Percentiles rank a stretch among this genome's conserved stretches.
These are phyloP conservation scores for Pheucticus melanocephalus DNA, from an alignment of 2,113 vertebrate genomes.

Conservation along the genomic window DNA sequence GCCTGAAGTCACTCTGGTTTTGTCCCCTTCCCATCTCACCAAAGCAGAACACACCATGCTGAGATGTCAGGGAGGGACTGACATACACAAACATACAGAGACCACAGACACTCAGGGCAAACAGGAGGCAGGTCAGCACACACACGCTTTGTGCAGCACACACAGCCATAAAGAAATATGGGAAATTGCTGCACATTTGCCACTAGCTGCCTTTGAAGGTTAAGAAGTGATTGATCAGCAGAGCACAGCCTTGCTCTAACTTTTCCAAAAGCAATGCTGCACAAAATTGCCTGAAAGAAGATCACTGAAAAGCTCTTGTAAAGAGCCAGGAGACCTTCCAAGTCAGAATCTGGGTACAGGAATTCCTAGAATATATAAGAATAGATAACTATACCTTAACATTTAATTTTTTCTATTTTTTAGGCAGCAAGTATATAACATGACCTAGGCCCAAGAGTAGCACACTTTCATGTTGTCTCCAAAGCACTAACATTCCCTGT, in stretches of 20 bases:
- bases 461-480: background rate
- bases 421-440: background rate
- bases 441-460: background rate
- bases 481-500: background rate
- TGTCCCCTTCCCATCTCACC: background rate
- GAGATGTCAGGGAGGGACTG: background rate
- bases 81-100: background rate
- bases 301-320: background rate
- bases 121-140: background rate
- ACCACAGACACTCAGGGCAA: background rate
- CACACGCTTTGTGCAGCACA: fast-evolving
- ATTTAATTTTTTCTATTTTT: background rate
- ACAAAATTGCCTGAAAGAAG: background rate
- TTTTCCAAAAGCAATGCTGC: background rate
- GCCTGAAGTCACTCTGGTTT: background rate
- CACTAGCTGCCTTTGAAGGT: background rate
- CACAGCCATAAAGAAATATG: background rate
- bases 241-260: background rate
- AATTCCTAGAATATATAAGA: background rate
- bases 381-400: background rate
- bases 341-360: background rate
- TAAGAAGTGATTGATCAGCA: background rate
- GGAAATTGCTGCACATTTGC: background rate
- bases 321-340: background rate
- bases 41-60: background rate